A percentile compares a stretch with the other conserved stretches of the same genome.
phyloP scores from a whole-genome alignment of 2,888 invertebrate genomes.

The Nomada ferruginata region DNA sequence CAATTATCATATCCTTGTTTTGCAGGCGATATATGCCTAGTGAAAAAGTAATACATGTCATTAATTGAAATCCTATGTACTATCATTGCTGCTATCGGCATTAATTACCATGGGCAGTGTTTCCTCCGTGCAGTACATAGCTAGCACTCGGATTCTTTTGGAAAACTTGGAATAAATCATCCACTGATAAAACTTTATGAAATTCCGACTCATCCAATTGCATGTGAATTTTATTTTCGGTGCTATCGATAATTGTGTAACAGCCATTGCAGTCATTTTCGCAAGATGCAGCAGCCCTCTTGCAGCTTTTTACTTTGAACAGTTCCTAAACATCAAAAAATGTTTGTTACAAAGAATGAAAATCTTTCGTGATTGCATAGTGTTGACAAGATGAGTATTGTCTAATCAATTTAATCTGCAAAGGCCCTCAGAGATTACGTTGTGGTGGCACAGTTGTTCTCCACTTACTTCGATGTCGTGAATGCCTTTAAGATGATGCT shows the following conservation, averaged over 20 bases:
- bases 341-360: background rate
- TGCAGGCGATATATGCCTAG: conserved; percentile 84
- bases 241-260: conserved; percentile 47
- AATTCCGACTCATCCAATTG: conserved; percentile 84
- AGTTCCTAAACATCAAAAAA: conserved; percentile 73
- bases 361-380: too few species aligned
- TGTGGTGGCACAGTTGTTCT: too few species aligned
- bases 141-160: conserved; percentile 83
- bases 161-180: conserved; percentile 87
- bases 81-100: background rate
- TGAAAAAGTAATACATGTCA: conserved; percentile 30
- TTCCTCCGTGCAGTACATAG: conserved; percentile 89
- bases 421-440: background rate
- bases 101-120: conserved; percentile 90
- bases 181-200: conserved; percentile 86
- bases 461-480: conserved; percentile 81
- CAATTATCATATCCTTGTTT: conserved; percentile 84
- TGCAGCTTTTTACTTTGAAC: conserved; percentile 79
- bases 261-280: conserved; percentile 77
- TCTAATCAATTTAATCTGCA: too few species aligned
- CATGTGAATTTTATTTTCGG: conserved; percentile 75
- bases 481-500: conserved; percentile 85
- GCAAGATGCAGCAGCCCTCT: conserved; percentile 82
- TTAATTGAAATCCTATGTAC: too few species aligned
- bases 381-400: too few species aligned